These are phyloP conservation scores for Pollachius pollachius DNA, from an alignment of 2,113 vertebrate species.

Conservation along the genomic window DNA sequence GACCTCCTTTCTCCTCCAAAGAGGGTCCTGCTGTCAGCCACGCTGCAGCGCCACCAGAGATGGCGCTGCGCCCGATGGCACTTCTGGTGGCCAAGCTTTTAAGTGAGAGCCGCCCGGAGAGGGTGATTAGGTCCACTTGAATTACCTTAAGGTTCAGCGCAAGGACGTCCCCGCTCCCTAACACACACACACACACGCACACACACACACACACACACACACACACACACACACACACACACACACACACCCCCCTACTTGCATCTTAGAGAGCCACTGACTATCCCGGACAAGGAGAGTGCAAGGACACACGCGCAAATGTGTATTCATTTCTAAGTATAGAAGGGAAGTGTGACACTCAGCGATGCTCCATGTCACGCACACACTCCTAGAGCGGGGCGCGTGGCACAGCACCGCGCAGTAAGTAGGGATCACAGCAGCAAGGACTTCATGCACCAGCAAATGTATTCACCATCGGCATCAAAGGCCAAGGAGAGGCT, in stretches of 20 bases:
- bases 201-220: conserved; percentile 6
- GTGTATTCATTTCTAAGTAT: background rate
- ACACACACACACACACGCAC: background rate
- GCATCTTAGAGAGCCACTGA: background rate
- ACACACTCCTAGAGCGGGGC: background rate
- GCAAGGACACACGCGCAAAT: background rate
- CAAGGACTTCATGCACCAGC: background rate
- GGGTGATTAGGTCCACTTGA: conserved; percentile 4
- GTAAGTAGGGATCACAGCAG: background rate
- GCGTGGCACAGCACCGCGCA: background rate
- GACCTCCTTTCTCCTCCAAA: background rate
- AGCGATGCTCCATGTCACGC: background rate
- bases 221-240: background rate
- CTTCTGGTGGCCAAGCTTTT: background rate
- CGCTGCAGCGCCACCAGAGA: no score
- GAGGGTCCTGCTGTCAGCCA: background rate
- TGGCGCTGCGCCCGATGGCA: background rate
- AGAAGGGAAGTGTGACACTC: background rate
- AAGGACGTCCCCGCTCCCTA: conserved; percentile 1
- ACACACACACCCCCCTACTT: background rate
- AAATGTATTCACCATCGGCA: background rate
- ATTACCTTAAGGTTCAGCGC: conserved; percentile 10
- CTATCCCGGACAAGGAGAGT: background rate
- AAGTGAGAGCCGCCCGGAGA: background rate
- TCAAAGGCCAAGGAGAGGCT: conserved; percentile 14